Percentiles rank a stretch among this genome's conserved stretches.
Conservation (phyloP, 1,140 invertebrate genomes). For the Solen grandis region DNA sequence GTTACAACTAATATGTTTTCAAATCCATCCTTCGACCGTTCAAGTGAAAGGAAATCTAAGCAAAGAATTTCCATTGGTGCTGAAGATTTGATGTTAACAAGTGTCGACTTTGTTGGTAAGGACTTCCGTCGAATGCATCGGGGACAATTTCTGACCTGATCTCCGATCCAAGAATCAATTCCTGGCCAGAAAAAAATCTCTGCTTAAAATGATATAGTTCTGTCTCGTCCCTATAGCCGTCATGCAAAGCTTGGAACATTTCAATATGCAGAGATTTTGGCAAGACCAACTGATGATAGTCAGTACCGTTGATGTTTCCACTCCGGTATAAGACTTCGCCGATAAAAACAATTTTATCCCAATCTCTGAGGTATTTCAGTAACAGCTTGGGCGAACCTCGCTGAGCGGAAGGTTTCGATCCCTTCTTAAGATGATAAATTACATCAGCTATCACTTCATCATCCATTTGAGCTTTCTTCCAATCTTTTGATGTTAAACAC, state of each 20-base stretch:
- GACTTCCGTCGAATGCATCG: constrained; percentile 10
- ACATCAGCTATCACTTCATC: neutral
- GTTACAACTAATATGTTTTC: constrained; percentile 40
- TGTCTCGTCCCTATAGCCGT: constrained; percentile 13
- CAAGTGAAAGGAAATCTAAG: constrained; percentile 35
- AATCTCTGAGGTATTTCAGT: too few relatives aligned
- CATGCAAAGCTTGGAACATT: constrained; percentile 6
- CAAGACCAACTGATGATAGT: neutral
- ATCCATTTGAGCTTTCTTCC: neutral
- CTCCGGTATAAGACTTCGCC: neutral
- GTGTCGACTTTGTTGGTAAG: neutral
- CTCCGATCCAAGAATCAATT: constrained; percentile 11
- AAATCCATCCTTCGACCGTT: too few relatives aligned
- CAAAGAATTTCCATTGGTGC: constrained; percentile 36
- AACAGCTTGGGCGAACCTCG: too few relatives aligned
- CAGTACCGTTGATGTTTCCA: neutral
- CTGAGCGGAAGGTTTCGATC: constrained; percentile 9
- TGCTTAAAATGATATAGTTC: neutral
- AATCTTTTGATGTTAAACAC: constrained; percentile 1
- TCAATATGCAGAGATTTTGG: neutral
- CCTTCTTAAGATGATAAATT: neutral
- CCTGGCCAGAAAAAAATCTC: constrained; percentile 43
- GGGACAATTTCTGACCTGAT: constrained; percentile 1
- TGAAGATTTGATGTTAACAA: constrained; percentile 7
- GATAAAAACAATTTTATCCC: constrained; percentile 17